phyloP scores from a whole-genome alignment of 2,113 vertebrate species.

The Neolamprologus kungweensis region DNA sequence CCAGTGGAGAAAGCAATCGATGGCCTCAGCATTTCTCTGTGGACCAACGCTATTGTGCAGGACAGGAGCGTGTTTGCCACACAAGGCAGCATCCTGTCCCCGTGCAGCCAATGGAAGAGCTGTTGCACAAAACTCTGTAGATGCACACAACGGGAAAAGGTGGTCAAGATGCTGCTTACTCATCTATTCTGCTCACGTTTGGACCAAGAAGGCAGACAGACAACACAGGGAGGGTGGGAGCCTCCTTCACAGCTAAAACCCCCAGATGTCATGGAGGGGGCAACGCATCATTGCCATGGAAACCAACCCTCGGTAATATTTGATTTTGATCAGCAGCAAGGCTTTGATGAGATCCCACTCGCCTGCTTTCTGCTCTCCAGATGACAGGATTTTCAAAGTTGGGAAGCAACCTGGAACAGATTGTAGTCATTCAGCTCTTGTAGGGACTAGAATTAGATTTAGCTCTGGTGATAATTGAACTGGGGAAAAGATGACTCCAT shows the following conservation, averaged over 20 bases:
- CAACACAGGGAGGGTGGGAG: not conserved
- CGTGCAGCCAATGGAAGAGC: not conserved
- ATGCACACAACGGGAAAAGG: slow-evolving; percentile 29
- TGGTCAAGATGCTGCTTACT: slow-evolving; percentile 13
- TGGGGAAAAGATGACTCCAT: not conserved
- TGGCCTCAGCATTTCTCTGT: slow-evolving; percentile 32
- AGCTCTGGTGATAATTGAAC: slow-evolving; percentile 37
- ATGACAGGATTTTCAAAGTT: not conserved
- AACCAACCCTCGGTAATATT: slow-evolving; percentile 39
- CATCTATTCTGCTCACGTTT: slow-evolving; percentile 44
- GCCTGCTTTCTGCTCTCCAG: slow-evolving; percentile 1
- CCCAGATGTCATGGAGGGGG: slow-evolving; percentile 41
- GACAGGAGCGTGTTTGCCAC: not conserved
- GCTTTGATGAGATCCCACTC: not conserved
- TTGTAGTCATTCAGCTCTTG: not conserved
- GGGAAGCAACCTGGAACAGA: not conserved
- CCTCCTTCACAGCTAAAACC: slow-evolving; percentile 18
- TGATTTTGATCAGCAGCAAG: slow-evolving; percentile 30
- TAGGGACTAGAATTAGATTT: slow-evolving; percentile 14
- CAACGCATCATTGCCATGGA: slow-evolving; percentile 39
- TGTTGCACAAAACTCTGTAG: not conserved
- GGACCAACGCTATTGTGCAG: not conserved
- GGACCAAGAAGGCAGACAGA: not conserved
- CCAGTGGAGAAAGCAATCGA: slow-evolving; percentile 29
- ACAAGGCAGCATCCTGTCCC: not conserved